These are phyloP conservation scores for Hirtodrosophila confusa DNA, from an alignment of 2,888 invertebrate genomes.

Conservation along the genomic window DNA sequence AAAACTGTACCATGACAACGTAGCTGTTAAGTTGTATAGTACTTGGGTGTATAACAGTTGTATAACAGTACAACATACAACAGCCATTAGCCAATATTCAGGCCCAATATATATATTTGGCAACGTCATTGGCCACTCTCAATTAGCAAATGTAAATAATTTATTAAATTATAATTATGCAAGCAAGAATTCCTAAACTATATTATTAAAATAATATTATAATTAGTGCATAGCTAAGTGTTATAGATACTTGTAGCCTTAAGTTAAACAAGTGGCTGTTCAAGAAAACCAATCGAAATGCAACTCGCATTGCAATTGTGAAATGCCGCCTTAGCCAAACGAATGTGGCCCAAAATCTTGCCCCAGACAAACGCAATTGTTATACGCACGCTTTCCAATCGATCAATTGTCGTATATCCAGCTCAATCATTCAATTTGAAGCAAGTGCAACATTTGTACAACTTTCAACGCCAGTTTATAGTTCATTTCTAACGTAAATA, in stretches of 20 bases:
- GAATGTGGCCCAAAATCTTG: conserved; percentile 38
- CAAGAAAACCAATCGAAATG: conserved; percentile 23
- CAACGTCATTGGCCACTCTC: conserved; percentile 44
- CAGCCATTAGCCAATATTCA: conserved; percentile 47
- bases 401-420: too few relatives aligned
- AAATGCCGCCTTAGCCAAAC: conserved; percentile 45
- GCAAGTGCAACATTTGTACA: neutral
- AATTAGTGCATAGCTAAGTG: conserved; percentile 43
- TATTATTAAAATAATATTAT: conserved; percentile 4
- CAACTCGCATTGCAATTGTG: conserved; percentile 4
- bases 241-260: conserved; percentile 27
- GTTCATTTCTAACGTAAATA: too few relatives aligned
- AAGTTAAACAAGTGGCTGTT: conserved; percentile 47
- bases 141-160: conserved; percentile 50
- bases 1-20: conserved; percentile 8
- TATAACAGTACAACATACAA: conserved; percentile 31
- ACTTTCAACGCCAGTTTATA: neutral
- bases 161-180: conserved; percentile 30
- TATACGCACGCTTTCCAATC: conserved; percentile 24
- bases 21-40: conserved; percentile 21
- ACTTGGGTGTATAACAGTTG: conserved; percentile 23
- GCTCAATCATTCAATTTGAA: too few relatives aligned
- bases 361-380: conserved; percentile 43
- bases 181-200: conserved; percentile 45
- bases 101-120: conserved; percentile 15